Evolutionary conservation across 2,113 vertebrate species (phyloP).

Genomic region (Anguilla japonica): DNA sequence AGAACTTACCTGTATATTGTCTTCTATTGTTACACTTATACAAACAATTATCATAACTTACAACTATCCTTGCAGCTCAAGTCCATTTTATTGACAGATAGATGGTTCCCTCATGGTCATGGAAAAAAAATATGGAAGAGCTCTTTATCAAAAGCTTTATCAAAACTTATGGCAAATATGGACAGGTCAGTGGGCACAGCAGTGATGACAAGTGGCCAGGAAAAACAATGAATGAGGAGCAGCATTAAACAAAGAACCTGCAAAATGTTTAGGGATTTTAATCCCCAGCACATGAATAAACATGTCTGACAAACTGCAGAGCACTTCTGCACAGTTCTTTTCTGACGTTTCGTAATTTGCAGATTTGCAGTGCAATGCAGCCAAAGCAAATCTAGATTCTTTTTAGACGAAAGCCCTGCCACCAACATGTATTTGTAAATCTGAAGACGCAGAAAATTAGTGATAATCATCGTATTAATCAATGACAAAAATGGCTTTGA

Average conservation of each 20-base stretch:
- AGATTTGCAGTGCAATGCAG: slow-evolving; percentile 58
- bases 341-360: slow-evolving; percentile 75
- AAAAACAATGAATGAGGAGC: slow-evolving; percentile 68
- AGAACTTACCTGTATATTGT: neutral
- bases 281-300: slow-evolving; percentile 83
- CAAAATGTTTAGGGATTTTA: slow-evolving; percentile 80
- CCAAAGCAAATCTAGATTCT: slow-evolving; percentile 51
- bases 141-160: neutral
- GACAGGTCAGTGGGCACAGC: slow-evolving; percentile 40
- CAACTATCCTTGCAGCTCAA: neutral
- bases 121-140: too few species aligned
- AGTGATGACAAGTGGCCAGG: slow-evolving; percentile 67
- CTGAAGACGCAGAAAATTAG: slow-evolving; percentile 66
- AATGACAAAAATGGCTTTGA: slow-evolving; percentile 53
- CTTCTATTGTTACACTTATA: neutral
- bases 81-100: neutral
- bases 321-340: slow-evolving; percentile 60
- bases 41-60: neutral
- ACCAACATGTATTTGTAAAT: slow-evolving; percentile 44
- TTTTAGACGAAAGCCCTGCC: slow-evolving; percentile 40
- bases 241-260: slow-evolving; percentile 62
- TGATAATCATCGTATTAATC: slow-evolving; percentile 76
- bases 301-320: slow-evolving; percentile 81
- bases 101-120: neutral
- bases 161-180: neutral